Conservation (phyloP, 23 tunicate genomes). For the Oikopleura dioica region DNA sequence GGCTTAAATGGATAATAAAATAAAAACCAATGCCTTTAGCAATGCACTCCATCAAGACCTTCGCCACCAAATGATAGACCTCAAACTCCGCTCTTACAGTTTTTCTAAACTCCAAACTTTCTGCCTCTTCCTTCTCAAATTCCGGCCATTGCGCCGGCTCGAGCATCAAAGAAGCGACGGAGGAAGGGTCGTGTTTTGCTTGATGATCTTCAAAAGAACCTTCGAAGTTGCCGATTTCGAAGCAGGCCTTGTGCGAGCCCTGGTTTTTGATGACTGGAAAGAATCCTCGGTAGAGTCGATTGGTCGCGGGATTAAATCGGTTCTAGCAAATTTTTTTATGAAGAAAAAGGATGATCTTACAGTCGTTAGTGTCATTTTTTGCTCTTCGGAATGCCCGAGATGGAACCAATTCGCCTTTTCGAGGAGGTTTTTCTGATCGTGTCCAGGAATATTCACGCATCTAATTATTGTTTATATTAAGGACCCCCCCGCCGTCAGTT, state of each 20-base stretch:
- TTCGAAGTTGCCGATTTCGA: neutral
- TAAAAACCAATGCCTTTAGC: no score
- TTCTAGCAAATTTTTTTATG: no score
- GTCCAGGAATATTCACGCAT: no score
- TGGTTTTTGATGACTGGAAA: neutral
- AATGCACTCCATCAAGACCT: no score
- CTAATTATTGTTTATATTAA: no score
- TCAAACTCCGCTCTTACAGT: neutral
- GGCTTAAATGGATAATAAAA: no score
- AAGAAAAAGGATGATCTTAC: no score
- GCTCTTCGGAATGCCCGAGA: neutral
- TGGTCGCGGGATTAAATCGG: neutral
- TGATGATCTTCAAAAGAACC: neutral
- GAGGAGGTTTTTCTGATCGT: no score
- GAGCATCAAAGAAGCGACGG: neutral
- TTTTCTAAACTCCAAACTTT: neutral
- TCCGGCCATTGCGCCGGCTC: neutral
- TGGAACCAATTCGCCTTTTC: neutral
- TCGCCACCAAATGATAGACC: neutral
- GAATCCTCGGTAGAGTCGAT: neutral
- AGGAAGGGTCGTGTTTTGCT: neutral
- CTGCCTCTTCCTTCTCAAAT: neutral
- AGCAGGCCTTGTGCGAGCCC: neutral
- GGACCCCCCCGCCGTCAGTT: no score
- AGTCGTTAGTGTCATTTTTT: neutral